Conservation (phyloP, 2,113 vertebrate genomes). For the Mesocricetus auratus region DNA sequence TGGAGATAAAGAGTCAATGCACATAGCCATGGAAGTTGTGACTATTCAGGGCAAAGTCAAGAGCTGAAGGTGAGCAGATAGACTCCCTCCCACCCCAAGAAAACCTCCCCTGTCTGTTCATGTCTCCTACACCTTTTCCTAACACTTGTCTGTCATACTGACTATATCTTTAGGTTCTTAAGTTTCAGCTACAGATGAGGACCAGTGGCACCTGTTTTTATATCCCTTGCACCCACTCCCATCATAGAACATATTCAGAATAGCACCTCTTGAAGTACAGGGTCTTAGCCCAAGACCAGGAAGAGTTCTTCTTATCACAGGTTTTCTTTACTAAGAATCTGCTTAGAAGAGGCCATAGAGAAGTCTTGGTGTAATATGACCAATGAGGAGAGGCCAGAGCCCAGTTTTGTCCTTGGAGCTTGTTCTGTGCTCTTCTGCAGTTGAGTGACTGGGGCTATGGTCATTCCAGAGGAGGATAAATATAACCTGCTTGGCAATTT, state of each 20-base stretch:
- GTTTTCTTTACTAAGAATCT: slow-evolving; percentile 30
- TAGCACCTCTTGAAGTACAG: neutral
- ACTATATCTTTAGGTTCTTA: slow-evolving; percentile 74
- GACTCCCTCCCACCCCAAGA: neutral
- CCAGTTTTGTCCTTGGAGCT: neutral
- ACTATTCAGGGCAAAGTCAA: neutral
- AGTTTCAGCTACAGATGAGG: slow-evolving; percentile 76
- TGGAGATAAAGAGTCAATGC: neutral
- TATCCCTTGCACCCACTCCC: neutral
- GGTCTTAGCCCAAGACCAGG: neutral
- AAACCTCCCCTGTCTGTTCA: neutral
- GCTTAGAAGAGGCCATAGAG: neutral
- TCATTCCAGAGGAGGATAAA: slow-evolving; percentile 48
- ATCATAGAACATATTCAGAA: neutral
- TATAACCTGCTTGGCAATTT: slow-evolving; percentile 8
- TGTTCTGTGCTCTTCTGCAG: neutral
- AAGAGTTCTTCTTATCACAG: neutral
- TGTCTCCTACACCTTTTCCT: neutral
- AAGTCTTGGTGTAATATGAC: neutral
- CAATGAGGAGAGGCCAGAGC: neutral
- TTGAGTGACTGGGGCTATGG: neutral
- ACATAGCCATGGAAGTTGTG: neutral
- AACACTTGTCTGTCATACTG: slow-evolving; percentile 61
- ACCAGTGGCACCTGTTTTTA: slow-evolving; percentile 20
- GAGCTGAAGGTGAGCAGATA: neutral